Base-by-base conservation (phyloP, 2,888 invertebrate species). In the Anodontia alba region DNA sequence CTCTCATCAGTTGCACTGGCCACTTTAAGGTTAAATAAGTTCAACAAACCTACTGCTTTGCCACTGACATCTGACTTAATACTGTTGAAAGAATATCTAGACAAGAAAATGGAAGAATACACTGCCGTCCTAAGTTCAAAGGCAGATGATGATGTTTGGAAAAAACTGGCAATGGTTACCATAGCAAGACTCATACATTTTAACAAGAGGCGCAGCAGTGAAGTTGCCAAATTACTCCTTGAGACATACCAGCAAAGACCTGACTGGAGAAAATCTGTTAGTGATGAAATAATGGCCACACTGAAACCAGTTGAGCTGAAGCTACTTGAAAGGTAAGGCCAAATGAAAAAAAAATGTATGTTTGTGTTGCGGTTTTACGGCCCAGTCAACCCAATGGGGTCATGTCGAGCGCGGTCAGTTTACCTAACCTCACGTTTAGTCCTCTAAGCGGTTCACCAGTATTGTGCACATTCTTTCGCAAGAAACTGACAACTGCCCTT, bases 191-290 rank as follows among this genome's bases (percentile, higher is more conserved):
- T 76, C 42, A 23, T 54, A 42, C n/a, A 72, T 23, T 76, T 76
- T 38, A 76, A 76, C 62, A 76, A 76, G 54, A 54, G 76, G 36
- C 73, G 76, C 73, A 54, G 76, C 62, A 42, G 67, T 71, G 71
- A 76, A 71, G 71, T 72, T 57, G 71, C 31, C 46, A 51, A 71
- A 57, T n/a, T 76, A n/a, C 43, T 54, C 29, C 51, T 10, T 29
- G 67, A 26, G 15, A 76, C 43, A 20, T 76, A 76, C 43, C 68
- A n/a, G n/a, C n/a, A n/a, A n/a, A n/a, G n/a, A n/a, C n/a, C n/a
- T n/a, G n/a, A n/a, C n/a, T n/a, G n/a, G n/a, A n/a, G n/a, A n/a
- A n/a, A n/a, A n/a, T n/a, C n/a, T n/a, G n/a, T n/a, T n/a, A n/a
- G n/a, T n/a, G n/a, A n/a, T n/a, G n/a, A n/a, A n/a, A n/a, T n/a